Evolutionary conservation across 2,888 invertebrate genomes (phyloP).

Genomic region (Pseudeuparius sepicola): DNA sequence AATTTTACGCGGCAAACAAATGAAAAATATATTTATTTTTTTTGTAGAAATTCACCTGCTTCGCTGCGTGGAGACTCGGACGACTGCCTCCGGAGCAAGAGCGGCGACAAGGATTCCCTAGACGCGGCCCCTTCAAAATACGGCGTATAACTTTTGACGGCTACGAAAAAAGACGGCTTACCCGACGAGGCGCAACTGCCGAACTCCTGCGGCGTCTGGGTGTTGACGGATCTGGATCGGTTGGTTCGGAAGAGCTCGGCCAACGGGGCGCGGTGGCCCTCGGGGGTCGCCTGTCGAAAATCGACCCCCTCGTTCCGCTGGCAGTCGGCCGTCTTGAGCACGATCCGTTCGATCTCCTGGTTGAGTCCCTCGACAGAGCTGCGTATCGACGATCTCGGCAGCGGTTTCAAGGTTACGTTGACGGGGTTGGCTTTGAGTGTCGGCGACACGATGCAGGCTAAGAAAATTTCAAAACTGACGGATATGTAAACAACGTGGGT

Average conservation of each 20-base stretch:
- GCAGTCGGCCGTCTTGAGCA: slow-evolving; percentile 41
- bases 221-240: slow-evolving; percentile 61
- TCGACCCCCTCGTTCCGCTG: slow-evolving; percentile 20
- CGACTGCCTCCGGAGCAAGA: slow-evolving; percentile 47
- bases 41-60: slow-evolving; percentile 31
- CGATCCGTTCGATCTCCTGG: slow-evolving; percentile 76
- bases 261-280: slow-evolving; percentile 77
- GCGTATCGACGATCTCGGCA: slow-evolving; percentile 59
- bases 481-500: too few relatives aligned
- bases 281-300: slow-evolving; percentile 59
- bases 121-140: slow-evolving; percentile 50
- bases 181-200: slow-evolving; percentile 58
- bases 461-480: too few relatives aligned
- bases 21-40: slow-evolving; percentile 8
- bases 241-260: slow-evolving; percentile 52
- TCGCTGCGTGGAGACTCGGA: slow-evolving; percentile 51
- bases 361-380: slow-evolving; percentile 81
- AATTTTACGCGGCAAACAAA: slow-evolving; percentile 4
- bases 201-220: slow-evolving; percentile 65
- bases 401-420: slow-evolving; percentile 47
- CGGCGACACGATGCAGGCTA: slow-evolving; percentile 31
- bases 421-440: slow-evolving; percentile 45
- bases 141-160: background rate
- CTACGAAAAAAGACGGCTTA: slow-evolving; percentile 32
- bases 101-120: slow-evolving; percentile 56